Percentiles rank a stretch among this genome's conserved stretches.
Conservation (phyloP, 2,888 invertebrate species). For the Campoplex capitator region DNA sequence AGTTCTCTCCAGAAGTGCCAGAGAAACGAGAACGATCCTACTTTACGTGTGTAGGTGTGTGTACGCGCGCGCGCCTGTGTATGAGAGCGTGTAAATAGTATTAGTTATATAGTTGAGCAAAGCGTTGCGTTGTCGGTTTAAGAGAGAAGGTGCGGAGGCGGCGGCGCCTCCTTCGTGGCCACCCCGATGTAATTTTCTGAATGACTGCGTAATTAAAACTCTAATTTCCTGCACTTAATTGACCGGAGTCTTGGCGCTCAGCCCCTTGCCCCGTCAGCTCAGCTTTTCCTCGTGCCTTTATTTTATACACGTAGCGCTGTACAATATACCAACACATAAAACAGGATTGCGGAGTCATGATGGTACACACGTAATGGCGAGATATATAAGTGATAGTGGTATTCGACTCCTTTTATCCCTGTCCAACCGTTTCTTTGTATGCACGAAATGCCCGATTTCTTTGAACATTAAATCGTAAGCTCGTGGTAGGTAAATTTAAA, state of each 20-base stretch:
- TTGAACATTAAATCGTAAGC: slow-evolving; percentile 1
- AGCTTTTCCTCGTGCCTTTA: slow-evolving; percentile 64
- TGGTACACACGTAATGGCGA: not conserved
- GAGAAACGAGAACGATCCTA: slow-evolving; percentile 29
- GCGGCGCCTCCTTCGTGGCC: slow-evolving; percentile 81
- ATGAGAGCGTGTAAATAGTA: slow-evolving; percentile 5
- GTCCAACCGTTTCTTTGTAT: slow-evolving; percentile 69
- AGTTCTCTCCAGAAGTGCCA: slow-evolving; percentile 36
- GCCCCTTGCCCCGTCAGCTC: slow-evolving; percentile 57
- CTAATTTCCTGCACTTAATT: slow-evolving; percentile 85
- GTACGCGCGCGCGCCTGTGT: not conserved
- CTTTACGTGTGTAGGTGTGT: not conserved
- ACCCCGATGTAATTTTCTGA: slow-evolving; percentile 84
- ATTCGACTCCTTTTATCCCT: slow-evolving; percentile 19
- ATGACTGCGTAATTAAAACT: slow-evolving; percentile 85
- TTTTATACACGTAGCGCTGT: slow-evolving; percentile 12
- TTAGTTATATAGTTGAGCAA: slow-evolving; percentile 34
- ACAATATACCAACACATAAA: slow-evolving; percentile 3
- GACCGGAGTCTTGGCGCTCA: slow-evolving; percentile 83
- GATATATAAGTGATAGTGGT: slow-evolving; percentile 15
- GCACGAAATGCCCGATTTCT: slow-evolving; percentile 61
- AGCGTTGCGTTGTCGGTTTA: slow-evolving; percentile 56
- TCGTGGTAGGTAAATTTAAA: slow-evolving; percentile 71
- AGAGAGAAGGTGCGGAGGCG: slow-evolving; percentile 69
- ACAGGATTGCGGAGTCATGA: slow-evolving; percentile 40